A percentile compares a stretch with the other conserved stretches of the same genome.
Evolutionary conservation across 2,113 vertebrate species (phyloP).

Genomic region (Anhinga anhinga): DNA sequence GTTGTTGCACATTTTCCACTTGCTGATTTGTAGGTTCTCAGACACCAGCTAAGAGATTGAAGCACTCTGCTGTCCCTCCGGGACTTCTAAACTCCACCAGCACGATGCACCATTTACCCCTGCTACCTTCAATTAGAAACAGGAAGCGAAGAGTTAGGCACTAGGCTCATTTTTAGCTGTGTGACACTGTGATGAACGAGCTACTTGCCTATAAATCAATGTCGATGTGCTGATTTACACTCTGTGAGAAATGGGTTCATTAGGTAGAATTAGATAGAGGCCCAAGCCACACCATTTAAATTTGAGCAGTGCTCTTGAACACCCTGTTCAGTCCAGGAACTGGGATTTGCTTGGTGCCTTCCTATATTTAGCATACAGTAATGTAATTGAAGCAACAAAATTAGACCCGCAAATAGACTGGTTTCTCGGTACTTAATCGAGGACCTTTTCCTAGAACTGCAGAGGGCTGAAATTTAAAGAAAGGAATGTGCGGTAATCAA

Average conservation of each 20-base stretch:
- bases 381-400: slow-evolving; percentile 57
- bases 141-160: background rate
- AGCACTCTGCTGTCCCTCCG: background rate
- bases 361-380: slow-evolving; percentile 70
- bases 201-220: slow-evolving; percentile 38
- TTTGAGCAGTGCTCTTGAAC: slow-evolving; percentile 27
- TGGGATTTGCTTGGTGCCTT: slow-evolving; percentile 19
- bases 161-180: background rate
- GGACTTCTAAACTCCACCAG: background rate
- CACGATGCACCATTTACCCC: background rate
- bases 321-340: slow-evolving; percentile 44
- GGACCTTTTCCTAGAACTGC: slow-evolving; percentile 62
- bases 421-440: slow-evolving; percentile 61
- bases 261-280: slow-evolving; percentile 35
- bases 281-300: background rate
- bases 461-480: slow-evolving; percentile 63
- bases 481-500: slow-evolving; percentile 62
- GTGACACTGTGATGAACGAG: background rate
- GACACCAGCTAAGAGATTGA: background rate
- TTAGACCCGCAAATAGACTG: slow-evolving; percentile 50
- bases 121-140: background rate
- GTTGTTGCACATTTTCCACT: background rate
- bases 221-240: slow-evolving; percentile 13
- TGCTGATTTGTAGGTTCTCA: background rate
- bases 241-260: background rate